Evolutionary conservation across 2,797 vertebrate genomes (phyloP).

Genomic region (Dermochelys coriacea): DNA sequence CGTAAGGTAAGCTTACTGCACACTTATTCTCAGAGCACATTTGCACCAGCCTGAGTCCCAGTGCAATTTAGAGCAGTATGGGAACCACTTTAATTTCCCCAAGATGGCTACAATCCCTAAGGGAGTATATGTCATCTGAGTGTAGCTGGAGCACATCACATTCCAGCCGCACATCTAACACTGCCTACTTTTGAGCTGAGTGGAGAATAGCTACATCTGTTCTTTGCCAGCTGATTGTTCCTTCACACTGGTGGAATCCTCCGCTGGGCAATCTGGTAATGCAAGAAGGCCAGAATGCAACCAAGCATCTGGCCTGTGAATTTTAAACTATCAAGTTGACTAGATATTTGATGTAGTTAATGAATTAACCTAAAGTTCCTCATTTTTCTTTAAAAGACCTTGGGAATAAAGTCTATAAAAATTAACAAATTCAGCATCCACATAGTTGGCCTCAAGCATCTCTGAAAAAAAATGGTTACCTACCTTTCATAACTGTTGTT

Average conservation of each 20-base stretch:
- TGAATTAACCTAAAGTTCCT: not conserved
- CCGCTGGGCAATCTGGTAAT: fast-evolving
- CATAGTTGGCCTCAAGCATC: not conserved
- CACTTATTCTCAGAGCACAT: not conserved
- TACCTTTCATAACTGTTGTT: no score
- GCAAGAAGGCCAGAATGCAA: not conserved
- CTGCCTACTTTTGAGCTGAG: not conserved
- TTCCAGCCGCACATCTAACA: not conserved
- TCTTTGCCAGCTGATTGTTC: not conserved
- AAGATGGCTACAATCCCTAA: not conserved
- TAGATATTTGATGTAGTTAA: conserved; percentile 4
- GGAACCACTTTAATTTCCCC: not conserved
- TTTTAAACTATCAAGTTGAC: not conserved
- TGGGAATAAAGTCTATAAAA: conserved; percentile 17
- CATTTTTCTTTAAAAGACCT: conserved; percentile 18
- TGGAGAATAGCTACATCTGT: not conserved
- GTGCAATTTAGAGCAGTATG: not conserved
- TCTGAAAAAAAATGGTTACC: not conserved
- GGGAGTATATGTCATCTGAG: conserved; percentile 5
- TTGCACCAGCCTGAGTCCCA: conserved; percentile 5
- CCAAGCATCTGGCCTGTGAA: not conserved
- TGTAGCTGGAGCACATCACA: not conserved
- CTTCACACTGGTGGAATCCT: no score
- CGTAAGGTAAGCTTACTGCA: not conserved
- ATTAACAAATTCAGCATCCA: not conserved